These are phyloP conservation scores for Zaprionus camerounensis DNA, from an alignment of 1,140 invertebrate species.

Conservation along the genomic window DNA sequence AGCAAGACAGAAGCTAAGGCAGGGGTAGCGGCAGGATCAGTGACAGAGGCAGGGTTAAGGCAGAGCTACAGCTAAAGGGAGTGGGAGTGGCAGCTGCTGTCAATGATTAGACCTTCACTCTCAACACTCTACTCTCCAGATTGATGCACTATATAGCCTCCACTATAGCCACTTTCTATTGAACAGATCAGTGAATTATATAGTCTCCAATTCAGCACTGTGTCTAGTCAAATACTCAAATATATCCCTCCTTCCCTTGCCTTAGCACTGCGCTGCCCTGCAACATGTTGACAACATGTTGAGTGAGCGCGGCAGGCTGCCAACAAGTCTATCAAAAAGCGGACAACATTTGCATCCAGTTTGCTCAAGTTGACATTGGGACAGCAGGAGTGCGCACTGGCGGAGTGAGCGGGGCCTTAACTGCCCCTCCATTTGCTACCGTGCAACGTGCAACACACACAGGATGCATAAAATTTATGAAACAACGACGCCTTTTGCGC, in stretches of 20 bases:
- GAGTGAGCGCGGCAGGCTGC: constrained; percentile 40
- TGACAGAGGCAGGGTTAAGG: too few species aligned
- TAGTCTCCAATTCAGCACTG: not conserved
- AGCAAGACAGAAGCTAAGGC: too few species aligned
- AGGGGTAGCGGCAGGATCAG: too few species aligned
- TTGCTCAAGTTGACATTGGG: constrained; percentile 5
- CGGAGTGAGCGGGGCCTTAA: not conserved
- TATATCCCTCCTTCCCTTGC: too few species aligned
- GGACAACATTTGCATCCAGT: constrained; percentile 71
- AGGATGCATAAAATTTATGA: constrained; percentile 82
- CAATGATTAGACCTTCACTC: not conserved
- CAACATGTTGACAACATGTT: constrained; percentile 61
- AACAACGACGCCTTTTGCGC: constrained; percentile 80
- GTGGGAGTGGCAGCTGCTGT: not conserved
- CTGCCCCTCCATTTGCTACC: constrained; percentile 26
- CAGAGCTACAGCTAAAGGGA: not conserved
- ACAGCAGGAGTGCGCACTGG: not conserved
- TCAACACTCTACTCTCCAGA: not conserved
- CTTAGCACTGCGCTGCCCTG: not conserved
- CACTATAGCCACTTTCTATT: not conserved
- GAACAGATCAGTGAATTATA: not conserved
- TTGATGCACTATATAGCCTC: not conserved
- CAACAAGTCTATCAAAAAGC: constrained; percentile 76
- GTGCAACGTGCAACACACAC: constrained; percentile 47
- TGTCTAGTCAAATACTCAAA: not conserved